A percentile compares a stretch with the other conserved stretches of the same genome.
These are phyloP conservation scores for Lagocephalus sceleratus DNA, from an alignment of 2,797 vertebrate species.

Conservation along the genomic window DNA sequence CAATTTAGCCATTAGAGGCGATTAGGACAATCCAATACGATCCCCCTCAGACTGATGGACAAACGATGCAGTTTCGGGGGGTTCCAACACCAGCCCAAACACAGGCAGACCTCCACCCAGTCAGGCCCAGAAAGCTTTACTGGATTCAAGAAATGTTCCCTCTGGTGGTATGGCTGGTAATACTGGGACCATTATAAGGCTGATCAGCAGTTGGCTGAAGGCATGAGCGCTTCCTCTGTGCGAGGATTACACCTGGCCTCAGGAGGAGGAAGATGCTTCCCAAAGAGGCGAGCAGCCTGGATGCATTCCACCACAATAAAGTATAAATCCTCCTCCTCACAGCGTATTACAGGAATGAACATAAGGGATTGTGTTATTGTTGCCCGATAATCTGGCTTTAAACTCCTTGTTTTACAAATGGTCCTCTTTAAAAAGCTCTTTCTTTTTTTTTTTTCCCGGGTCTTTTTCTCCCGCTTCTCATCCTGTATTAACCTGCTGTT, in stretches of 20 bases:
- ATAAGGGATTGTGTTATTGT: constrained; percentile 81
- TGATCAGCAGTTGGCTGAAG: constrained; percentile 63
- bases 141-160: constrained; percentile 59
- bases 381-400: constrained; percentile 85
- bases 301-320: constrained; percentile 73
- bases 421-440: constrained; percentile 72
- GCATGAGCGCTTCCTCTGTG: constrained; percentile 56
- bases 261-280: constrained; percentile 64
- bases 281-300: constrained; percentile 56
- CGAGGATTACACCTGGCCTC: constrained; percentile 75
- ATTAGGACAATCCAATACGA: constrained; percentile 73
- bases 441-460: constrained; percentile 50
- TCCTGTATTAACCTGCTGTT: constrained; percentile 67
- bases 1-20: constrained; percentile 77
- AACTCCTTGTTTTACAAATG: constrained; percentile 87
- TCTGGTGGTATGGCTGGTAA: constrained; percentile 59
- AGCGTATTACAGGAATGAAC: constrained; percentile 77
- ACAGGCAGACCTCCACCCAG: constrained; percentile 17
- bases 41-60: constrained; percentile 53
- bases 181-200: constrained; percentile 60
- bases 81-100: constrained; percentile 38
- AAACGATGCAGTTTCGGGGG: constrained; percentile 21
- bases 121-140: constrained; percentile 45
- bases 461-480: constrained; percentile 41
- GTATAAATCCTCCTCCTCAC: constrained; percentile 78